Evolutionary conservation across 1,140 invertebrate genomes (phyloP).

Genomic region (Coenobita brevimanus): DNA sequence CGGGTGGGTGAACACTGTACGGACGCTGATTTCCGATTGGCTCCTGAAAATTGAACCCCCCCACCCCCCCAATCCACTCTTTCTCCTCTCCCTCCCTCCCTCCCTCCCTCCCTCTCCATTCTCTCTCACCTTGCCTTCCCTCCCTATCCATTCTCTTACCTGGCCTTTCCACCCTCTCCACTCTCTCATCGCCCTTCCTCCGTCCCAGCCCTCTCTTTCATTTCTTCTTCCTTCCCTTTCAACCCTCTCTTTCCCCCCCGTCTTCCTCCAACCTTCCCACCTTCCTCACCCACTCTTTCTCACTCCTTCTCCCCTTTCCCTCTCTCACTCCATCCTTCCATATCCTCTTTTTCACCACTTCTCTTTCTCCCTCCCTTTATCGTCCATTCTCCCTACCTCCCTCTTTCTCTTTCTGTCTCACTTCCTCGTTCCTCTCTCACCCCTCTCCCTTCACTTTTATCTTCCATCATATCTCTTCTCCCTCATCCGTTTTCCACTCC

Average conservation of each 20-base stretch:
- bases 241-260: not conserved
- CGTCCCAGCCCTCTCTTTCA: not conserved
- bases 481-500: too few relatives aligned
- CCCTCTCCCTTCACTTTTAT: not conserved
- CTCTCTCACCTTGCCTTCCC: too few relatives aligned
- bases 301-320: not conserved
- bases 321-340: not conserved
- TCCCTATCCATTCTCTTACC: too few relatives aligned
- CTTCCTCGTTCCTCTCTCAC: not conserved
- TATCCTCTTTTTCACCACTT: too few relatives aligned
- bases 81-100: too few relatives aligned
- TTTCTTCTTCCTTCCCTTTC: not conserved
- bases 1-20: too few relatives aligned
- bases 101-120: too few relatives aligned
- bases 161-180: too few relatives aligned
- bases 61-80: too few relatives aligned
- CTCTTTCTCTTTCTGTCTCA: conserved; percentile 1
- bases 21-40: too few relatives aligned
- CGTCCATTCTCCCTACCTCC: not conserved
- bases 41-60: too few relatives aligned
- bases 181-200: not conserved
- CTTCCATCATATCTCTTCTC: too few relatives aligned
- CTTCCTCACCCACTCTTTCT: not conserved
- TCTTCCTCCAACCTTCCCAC: not conserved
- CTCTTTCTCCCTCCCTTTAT: not conserved